phyloP scores from a whole-genome alignment of 2,888 invertebrate genomes.

The Mayetiola destructor region DNA sequence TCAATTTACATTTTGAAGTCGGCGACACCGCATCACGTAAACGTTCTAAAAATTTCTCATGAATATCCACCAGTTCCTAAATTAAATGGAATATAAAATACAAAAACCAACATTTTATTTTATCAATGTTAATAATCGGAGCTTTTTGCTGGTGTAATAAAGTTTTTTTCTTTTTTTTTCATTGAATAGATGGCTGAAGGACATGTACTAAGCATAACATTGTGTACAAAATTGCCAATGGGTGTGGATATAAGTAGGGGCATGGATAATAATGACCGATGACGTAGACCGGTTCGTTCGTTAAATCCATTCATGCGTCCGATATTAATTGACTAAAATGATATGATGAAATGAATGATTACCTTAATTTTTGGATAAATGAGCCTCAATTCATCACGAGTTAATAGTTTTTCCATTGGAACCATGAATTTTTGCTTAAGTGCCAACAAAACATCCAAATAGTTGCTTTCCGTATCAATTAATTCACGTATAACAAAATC shows the following conservation, averaged over 20 bases:
- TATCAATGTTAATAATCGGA: background rate
- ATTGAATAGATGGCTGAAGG: no score
- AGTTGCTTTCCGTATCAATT: slow-evolving; percentile 93
- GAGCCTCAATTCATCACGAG: slow-evolving; percentile 55
- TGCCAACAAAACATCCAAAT: slow-evolving; percentile 82
- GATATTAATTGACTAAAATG: no score
- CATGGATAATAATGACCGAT: no score
- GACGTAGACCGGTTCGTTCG: no score
- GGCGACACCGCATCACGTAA: slow-evolving; percentile 55
- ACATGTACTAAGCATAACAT: no score
- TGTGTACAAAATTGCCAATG: no score
- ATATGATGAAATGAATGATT: no score
- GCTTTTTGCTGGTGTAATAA: background rate
- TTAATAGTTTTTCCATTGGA: slow-evolving; percentile 56
- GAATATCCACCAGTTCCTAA: slow-evolving; percentile 74
- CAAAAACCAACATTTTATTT: background rate
- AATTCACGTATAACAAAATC: slow-evolving; percentile 88
- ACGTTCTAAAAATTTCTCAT: slow-evolving; percentile 69
- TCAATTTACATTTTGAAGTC: slow-evolving; percentile 43
- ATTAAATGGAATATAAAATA: slow-evolving; percentile 14
- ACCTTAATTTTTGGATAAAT: slow-evolving; percentile 89
- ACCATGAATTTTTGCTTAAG: slow-evolving; percentile 64
- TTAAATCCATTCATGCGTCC: no score
- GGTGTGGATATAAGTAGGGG: no score
- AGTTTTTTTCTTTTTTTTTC: slow-evolving; percentile 21